Evolutionary conservation across 2,888 invertebrate species (phyloP).

Genomic region (Lasioglossum malachurum): DNA sequence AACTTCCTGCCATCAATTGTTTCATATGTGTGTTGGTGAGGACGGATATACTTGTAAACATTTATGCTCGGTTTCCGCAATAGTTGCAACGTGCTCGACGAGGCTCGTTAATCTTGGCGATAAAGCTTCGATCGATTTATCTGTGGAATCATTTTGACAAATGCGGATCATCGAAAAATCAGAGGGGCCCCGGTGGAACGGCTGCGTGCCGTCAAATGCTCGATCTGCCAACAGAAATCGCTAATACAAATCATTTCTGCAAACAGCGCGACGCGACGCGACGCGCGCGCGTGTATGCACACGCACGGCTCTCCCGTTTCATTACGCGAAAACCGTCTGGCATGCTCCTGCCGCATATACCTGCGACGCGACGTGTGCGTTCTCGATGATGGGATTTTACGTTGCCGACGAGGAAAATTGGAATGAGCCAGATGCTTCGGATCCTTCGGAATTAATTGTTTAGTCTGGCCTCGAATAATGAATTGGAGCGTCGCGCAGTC

Average conservation of each 20-base stretch:
- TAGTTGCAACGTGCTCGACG: not conserved
- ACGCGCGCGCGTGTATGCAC: conserved; percentile 32
- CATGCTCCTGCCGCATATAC: conserved; percentile 22
- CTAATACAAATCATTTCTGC: conserved; percentile 46
- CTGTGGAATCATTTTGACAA: conserved; percentile 15
- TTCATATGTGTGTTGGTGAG: not conserved
- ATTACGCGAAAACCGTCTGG: conserved; percentile 29
- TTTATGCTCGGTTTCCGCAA: not conserved
- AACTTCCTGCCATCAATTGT: not conserved
- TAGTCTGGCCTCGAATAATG: not conserved
- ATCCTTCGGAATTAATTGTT: conserved; percentile 1
- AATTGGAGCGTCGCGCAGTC: not conserved
- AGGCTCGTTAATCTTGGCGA: not conserved
- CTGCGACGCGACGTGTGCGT: conserved; percentile 40
- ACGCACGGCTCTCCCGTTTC: conserved; percentile 48
- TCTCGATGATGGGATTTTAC: conserved; percentile 6
- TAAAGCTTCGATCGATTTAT: conserved; percentile 31
- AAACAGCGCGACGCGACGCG: conserved; percentile 39
- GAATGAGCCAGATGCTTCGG: not conserved
- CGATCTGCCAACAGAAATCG: not conserved
- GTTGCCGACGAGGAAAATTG: not conserved
- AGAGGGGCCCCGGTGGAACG: conserved; percentile 14
- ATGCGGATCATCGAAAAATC: conserved; percentile 43
- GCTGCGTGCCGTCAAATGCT: conserved; percentile 24
- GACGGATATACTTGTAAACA: not conserved